phyloP scores from a whole-genome alignment of 2,113 vertebrate species.

The Dicaeum eximium region DNA sequence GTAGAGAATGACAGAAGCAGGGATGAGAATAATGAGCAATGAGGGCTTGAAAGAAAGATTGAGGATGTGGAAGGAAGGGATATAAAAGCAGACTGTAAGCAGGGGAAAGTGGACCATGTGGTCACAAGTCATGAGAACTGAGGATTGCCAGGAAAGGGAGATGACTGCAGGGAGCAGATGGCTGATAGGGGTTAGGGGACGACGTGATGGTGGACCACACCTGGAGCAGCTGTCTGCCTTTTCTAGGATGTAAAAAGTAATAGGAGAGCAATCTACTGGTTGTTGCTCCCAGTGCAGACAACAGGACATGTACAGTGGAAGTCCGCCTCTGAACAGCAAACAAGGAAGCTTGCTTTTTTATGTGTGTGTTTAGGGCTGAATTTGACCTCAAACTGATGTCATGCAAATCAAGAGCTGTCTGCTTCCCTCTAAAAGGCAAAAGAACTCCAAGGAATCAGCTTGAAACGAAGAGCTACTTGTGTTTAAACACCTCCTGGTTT shows the following conservation, averaged over 20 bases:
- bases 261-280: conserved; percentile 4
- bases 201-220: conserved; percentile 2
- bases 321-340: conserved; percentile 39
- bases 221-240: conserved; percentile 37
- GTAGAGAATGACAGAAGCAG: not conserved
- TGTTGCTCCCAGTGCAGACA: not conserved
- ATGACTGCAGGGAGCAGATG: conserved; percentile 14
- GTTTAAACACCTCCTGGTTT: not conserved
- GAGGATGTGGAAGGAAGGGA: not conserved
- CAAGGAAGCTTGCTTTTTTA: conserved; percentile 57
- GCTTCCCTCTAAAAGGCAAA: not conserved
- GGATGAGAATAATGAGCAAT: not conserved
- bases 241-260: conserved; percentile 3
- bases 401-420: conserved; percentile 19
- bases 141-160: not conserved
- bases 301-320: conserved; percentile 21
- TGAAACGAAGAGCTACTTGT: not conserved
- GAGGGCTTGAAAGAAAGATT: not conserved
- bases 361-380: conserved; percentile 40
- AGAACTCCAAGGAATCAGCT: not conserved
- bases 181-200: not conserved
- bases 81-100: conserved; percentile 1
- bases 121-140: not conserved
- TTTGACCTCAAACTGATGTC: conserved; percentile 31
- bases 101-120: not conserved